phyloP scores from a whole-genome alignment of 2,888 invertebrate species.

The Deroplatys truncata region DNA sequence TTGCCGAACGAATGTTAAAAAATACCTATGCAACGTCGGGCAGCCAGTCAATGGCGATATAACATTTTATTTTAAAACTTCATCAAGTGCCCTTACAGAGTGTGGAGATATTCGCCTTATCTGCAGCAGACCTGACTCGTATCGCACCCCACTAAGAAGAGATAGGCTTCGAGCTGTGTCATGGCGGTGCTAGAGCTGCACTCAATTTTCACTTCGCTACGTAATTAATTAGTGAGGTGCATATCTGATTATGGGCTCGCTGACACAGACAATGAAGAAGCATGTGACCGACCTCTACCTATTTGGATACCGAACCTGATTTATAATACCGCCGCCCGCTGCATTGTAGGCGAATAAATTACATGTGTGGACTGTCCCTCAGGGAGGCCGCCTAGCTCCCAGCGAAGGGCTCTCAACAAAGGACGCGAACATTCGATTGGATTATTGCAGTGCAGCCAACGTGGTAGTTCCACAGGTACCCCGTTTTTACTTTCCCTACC shows the following conservation, averaged over 20 bases:
- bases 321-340: too few species aligned
- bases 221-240: not conserved
- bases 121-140: too few species aligned
- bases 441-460: not conserved
- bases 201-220: not conserved
- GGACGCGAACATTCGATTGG: not conserved
- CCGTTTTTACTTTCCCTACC: too few species aligned
- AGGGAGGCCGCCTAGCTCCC: too few species aligned
- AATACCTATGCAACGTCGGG: too few species aligned
- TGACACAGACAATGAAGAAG: not conserved
- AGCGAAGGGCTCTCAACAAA: not conserved
- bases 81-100: too few species aligned
- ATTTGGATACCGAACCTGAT: not conserved
- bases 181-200: too few species aligned
- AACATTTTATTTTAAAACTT: too few species aligned
- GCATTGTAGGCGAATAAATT: not conserved
- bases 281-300: not conserved
- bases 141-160: not conserved
- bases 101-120: too few species aligned
- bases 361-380: not conserved
- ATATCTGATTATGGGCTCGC: not conserved
- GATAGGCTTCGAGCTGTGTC: not conserved
- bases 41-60: too few species aligned
- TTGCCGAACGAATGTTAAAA: too few species aligned
- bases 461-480: too few species aligned